Conservation (phyloP, 2,797 vertebrate genomes). For the Arrhamphus sclerolepis region DNA sequence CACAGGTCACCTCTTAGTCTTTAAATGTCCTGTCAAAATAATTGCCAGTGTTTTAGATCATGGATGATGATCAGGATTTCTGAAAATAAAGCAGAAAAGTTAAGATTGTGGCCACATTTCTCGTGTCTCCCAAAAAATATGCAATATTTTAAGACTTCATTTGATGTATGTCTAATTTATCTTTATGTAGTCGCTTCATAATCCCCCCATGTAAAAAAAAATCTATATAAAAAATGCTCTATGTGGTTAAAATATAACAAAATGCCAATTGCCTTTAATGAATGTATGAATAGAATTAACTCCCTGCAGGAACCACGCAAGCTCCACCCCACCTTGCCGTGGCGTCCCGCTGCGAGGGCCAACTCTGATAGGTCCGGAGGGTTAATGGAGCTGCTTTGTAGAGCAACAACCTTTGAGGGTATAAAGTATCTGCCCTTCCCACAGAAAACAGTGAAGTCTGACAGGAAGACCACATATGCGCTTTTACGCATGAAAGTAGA, state of each 20-base stretch:
- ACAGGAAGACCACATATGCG: constrained; percentile 16
- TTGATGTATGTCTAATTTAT: too few species aligned
- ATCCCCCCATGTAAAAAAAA: too few species aligned
- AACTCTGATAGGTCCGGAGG: constrained; percentile 80
- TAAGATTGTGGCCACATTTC: too few species aligned
- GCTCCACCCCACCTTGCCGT: constrained; percentile 48
- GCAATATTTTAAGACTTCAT: too few species aligned
- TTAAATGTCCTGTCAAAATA: not conserved
- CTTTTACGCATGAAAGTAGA: constrained; percentile 55
- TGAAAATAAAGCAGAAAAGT: too few species aligned
- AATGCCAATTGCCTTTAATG: not conserved
- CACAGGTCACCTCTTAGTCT: not conserved
- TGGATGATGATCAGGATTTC: too few species aligned
- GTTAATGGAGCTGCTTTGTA: constrained; percentile 71
- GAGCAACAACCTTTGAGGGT: constrained; percentile 58
- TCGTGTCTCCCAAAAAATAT: too few species aligned
- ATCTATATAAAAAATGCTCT: too few species aligned
- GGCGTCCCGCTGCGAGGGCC: constrained; percentile 65
- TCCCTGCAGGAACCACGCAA: constrained; percentile 24
- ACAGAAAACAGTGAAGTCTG: constrained; percentile 32
- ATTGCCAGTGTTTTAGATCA: too few species aligned
- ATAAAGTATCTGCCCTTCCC: constrained; percentile 69
- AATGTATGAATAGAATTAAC: constrained; percentile 19
- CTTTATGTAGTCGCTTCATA: too few species aligned
- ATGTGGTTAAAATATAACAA: not conserved